Conservation (phyloP, 2,888 invertebrate genomes). For the Erebia palarica region DNA sequence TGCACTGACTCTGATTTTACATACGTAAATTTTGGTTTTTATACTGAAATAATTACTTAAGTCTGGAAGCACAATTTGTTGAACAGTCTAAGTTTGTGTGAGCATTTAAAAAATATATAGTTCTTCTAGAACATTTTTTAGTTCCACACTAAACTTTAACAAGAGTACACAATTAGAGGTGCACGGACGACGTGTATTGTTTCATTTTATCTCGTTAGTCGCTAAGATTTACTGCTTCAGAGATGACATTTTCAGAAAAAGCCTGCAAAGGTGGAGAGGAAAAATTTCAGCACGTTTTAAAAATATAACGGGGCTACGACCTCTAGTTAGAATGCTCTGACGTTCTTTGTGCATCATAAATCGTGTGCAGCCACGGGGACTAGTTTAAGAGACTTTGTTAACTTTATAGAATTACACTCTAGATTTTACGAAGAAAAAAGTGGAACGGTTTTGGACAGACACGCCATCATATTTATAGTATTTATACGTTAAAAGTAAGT, state of each 20-base stretch:
- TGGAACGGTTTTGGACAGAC: not conserved
- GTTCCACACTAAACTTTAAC: slow-evolving; percentile 26
- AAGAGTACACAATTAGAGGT: slow-evolving; percentile 38
- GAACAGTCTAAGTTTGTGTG: not conserved
- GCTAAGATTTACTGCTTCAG: slow-evolving; percentile 35
- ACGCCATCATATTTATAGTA: too few species aligned
- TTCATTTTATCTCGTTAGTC: slow-evolving; percentile 36
- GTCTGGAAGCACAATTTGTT: not conserved
- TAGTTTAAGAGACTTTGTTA: not conserved
- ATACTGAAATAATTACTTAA: not conserved
- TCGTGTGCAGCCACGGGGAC: slow-evolving; percentile 3
- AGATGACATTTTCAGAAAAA: slow-evolving; percentile 26
- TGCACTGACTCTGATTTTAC: not conserved
- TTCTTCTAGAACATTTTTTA: slow-evolving; percentile 21
- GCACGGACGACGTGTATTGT: slow-evolving; percentile 33
- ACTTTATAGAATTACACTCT: not conserved
- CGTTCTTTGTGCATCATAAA: slow-evolving; percentile 17
- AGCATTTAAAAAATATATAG: not conserved
- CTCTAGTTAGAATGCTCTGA: slow-evolving; percentile 15
- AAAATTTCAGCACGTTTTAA: slow-evolving; percentile 21
- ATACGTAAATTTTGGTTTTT: too few species aligned
- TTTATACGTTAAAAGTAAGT: too few species aligned
- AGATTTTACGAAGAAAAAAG: not conserved
- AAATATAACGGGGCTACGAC: slow-evolving; percentile 25
- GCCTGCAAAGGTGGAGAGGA: slow-evolving; percentile 18